Evolutionary conservation across 1,140 invertebrate species (phyloP).

Genomic region (Drosophila kohkoa): DNA sequence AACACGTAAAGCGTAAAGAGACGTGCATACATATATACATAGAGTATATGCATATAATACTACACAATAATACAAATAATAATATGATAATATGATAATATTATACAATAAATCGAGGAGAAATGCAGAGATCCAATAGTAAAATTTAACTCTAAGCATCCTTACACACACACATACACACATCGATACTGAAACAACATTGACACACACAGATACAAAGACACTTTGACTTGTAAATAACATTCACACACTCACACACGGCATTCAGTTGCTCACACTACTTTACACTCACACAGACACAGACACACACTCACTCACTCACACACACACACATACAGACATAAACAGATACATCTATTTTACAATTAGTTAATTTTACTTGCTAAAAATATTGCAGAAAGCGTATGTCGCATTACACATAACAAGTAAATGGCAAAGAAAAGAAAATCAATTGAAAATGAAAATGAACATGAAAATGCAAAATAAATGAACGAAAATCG

Average conservation of each 20-base stretch:
- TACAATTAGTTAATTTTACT: constrained; percentile 79
- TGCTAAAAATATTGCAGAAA: constrained; percentile 62
- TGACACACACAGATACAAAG: constrained; percentile 28
- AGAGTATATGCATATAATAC: constrained; percentile 42
- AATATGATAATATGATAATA: constrained; percentile 43
- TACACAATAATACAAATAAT: constrained; percentile 30
- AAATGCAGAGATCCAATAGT: constrained; percentile 54
- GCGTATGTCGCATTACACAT: constrained; percentile 66
- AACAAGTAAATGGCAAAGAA: constrained; percentile 63
- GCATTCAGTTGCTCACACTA: constrained; percentile 30
- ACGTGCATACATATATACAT: constrained; percentile 21
- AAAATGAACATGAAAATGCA: constrained; percentile 35
- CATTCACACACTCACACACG: constrained; percentile 32
- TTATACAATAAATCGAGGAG: constrained; percentile 58
- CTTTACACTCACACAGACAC: constrained; percentile 8
- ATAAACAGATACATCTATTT: constrained; percentile 59
- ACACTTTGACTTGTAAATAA: constrained; percentile 70
- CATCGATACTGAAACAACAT: not conserved
- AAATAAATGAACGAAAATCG: constrained; percentile 56
- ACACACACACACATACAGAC: constrained; percentile 36
- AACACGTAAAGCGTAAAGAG: constrained; percentile 19
- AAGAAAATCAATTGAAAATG: constrained; percentile 20
- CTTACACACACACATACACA: constrained; percentile 34
- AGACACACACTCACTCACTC: constrained; percentile 32
- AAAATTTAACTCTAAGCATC: constrained; percentile 52